phyloP scores from a whole-genome alignment of 2,113 vertebrate genomes.

The Antigone vipio region DNA sequence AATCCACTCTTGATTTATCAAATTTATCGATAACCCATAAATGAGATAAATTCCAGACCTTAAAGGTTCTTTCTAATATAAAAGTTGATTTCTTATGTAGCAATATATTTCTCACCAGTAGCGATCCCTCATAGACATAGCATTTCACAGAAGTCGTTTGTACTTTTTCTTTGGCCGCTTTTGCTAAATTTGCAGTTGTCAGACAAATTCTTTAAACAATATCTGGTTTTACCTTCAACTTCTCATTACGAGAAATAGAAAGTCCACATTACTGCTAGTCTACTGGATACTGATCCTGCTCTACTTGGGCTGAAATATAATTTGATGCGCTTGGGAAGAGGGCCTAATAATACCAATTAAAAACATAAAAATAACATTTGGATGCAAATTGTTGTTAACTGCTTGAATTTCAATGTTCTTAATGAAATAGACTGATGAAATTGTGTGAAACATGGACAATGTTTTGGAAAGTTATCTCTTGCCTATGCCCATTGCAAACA shows the following conservation, averaged over 20 bases:
- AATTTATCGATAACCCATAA: constrained; percentile 31
- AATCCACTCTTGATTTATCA: constrained; percentile 16
- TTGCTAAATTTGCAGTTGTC: not conserved
- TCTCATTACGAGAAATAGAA: not conserved
- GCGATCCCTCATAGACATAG: not conserved
- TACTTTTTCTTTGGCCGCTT: not conserved
- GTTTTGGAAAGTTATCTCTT: not conserved
- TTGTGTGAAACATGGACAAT: not conserved
- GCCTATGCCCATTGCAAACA: not conserved
- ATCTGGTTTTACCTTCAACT: not conserved
- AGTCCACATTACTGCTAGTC: not conserved
- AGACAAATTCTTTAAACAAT: not conserved
- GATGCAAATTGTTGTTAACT: not conserved
- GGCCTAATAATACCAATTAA: not conserved
- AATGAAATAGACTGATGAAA: not conserved
- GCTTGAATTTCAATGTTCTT: not conserved
- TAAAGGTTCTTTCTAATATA: not conserved
- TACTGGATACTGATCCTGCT: not conserved
- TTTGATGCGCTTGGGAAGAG: not conserved
- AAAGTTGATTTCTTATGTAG: not conserved
- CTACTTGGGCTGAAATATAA: not conserved
- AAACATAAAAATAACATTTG: not conserved
- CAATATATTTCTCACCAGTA: not conserved
- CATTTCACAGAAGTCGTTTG: not conserved
- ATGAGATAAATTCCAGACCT: not conserved